A percentile compares a stretch with the other conserved stretches of the same genome.
phyloP scores from a whole-genome alignment of 2,888 invertebrate genomes.

The Amphipyra berbera region DNA sequence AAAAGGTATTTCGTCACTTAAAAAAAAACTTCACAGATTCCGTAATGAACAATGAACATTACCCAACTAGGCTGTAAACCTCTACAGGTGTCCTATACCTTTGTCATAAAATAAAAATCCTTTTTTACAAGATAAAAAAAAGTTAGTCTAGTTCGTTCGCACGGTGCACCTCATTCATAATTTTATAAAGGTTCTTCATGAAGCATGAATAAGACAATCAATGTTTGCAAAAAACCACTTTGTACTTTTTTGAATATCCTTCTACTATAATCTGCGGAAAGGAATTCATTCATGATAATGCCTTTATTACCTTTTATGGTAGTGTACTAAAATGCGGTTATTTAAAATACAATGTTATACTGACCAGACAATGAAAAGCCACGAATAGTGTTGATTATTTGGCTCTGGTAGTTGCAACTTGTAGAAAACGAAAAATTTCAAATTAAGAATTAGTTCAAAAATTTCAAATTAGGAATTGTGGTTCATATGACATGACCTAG shows the following conservation, averaged over 20 bases:
- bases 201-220: constrained; percentile 51
- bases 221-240: constrained; percentile 44
- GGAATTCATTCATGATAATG: constrained; percentile 41
- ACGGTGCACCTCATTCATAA: constrained; percentile 41
- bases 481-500: not conserved
- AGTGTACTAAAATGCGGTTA: constrained; percentile 45
- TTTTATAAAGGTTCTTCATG: constrained; percentile 47
- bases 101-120: constrained; percentile 49
- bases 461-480: not conserved
- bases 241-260: constrained; percentile 46
- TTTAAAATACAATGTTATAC: constrained; percentile 26
- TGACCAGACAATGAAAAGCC: constrained; percentile 11
- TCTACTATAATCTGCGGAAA: constrained; percentile 33
- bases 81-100: constrained; percentile 57
- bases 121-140: constrained; percentile 46
- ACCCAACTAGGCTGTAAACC: constrained; percentile 53
- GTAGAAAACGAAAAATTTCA: not conserved
- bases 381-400: not conserved
- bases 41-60: constrained; percentile 50
- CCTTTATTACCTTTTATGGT: constrained; percentile 32
- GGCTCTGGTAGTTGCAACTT: not conserved
- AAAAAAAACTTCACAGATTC: constrained; percentile 44
- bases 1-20: constrained; percentile 26
- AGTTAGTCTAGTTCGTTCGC: constrained; percentile 38
- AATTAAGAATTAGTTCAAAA: not conserved